A percentile compares a stretch with the other conserved stretches of the same genome.
Conservation (phyloP, 2,113 vertebrate genomes). For the Narcine bancroftii region DNA sequence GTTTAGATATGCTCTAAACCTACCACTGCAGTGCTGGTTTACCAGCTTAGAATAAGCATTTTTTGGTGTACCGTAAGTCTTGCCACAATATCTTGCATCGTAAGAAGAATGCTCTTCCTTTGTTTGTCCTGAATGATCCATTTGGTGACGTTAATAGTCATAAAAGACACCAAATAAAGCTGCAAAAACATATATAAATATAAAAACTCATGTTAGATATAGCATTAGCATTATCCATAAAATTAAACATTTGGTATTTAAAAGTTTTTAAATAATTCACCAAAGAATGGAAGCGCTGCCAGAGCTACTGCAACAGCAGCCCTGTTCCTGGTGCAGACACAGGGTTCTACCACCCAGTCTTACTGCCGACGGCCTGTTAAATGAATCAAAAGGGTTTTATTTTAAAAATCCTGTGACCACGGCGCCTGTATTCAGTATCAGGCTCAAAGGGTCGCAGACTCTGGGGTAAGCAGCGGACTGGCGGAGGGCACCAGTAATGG, state of each 20-base stretch:
- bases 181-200: slow-evolving; percentile 16
- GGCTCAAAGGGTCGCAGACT: no score
- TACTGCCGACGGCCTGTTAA: no score
- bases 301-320: no score
- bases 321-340: no score
- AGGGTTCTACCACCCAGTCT: no score
- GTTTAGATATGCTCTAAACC: slow-evolving; percentile 62
- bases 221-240: not conserved
- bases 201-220: not conserved
- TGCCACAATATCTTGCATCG: slow-evolving; percentile 51
- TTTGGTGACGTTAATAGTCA: slow-evolving; percentile 38
- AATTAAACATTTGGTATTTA: not conserved
- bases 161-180: not conserved
- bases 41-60: slow-evolving; percentile 69
- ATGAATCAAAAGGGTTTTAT: no score
- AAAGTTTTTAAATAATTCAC: not conserved
- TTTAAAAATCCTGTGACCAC: no score
- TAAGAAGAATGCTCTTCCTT: slow-evolving; percentile 46
- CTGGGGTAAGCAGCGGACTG: no score
- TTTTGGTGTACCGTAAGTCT: slow-evolving; percentile 54
- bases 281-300: no score
- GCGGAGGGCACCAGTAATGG: no score
- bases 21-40: slow-evolving; percentile 68
- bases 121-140: slow-evolving; percentile 52
- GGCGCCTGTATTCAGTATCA: no score